Conservation (phyloP, 2,113 vertebrate genomes). For the Hiodon alosoides region DNA sequence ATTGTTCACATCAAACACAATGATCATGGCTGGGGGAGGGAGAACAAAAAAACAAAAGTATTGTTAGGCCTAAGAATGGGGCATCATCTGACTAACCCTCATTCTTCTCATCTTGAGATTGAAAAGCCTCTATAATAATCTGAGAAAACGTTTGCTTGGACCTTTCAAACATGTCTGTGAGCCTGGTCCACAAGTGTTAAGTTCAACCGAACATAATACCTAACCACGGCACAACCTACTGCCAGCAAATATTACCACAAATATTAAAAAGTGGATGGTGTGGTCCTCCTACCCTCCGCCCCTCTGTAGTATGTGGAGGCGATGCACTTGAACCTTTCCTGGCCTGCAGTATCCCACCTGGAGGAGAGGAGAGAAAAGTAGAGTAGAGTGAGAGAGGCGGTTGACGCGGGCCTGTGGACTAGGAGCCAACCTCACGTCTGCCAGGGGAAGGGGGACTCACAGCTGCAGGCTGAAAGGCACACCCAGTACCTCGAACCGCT, state of each 20-base stretch:
- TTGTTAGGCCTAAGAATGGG: not conserved
- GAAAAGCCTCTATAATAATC: no score
- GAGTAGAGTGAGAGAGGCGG: not conserved
- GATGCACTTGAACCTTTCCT: conserved; percentile 96
- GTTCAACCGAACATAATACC: no score
- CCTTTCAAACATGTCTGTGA: no score
- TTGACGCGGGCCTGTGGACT: conserved; percentile 55
- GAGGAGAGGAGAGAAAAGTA: not conserved
- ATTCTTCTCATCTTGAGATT: not conserved
- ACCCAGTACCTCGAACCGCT: conserved; percentile 90
- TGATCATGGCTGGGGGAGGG: conserved; percentile 75
- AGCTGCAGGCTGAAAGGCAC: conserved; percentile 93
- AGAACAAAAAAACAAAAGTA: conserved; percentile 5
- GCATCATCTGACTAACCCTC: not conserved
- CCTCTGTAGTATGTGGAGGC: conserved; percentile 96
- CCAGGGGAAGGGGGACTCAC: conserved; percentile 57
- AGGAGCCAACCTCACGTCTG: conserved; percentile 18
- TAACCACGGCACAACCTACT: no score
- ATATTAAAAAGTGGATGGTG: not conserved
- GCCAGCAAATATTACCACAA: no score
- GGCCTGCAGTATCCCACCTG: conserved; percentile 95
- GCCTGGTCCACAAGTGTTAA: no score
- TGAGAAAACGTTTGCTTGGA: no score
- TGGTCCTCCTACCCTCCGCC: conserved; percentile 72
- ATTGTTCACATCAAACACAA: conserved; percentile 83